Evolutionary conservation across 2,113 vertebrate genomes (phyloP).

Genomic region (Seriola rivoliana): DNA sequence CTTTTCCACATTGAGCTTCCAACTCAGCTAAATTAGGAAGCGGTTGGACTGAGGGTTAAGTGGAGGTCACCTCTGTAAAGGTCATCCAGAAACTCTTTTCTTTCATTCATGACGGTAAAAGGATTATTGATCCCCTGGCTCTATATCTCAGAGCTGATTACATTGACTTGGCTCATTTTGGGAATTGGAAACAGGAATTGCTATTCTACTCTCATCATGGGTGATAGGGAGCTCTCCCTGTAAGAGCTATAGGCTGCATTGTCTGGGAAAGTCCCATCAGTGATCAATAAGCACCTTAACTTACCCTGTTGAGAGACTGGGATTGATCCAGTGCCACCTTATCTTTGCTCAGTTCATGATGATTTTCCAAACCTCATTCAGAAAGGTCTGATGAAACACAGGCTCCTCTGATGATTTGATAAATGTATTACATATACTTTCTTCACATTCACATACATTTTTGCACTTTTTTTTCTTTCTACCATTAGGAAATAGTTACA

Average conservation of each 20-base stretch:
- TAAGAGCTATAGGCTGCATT: slow-evolving; percentile 8
- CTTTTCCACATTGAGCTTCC: background rate
- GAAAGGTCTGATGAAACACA: slow-evolving; percentile 27
- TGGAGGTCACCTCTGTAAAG: slow-evolving; percentile 50
- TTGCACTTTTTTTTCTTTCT: background rate
- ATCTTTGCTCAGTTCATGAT: slow-evolving; percentile 29
- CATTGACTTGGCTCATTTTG: slow-evolving; percentile 47
- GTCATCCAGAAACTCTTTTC: slow-evolving; percentile 32
- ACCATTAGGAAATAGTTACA: background rate
- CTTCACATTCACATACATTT: background rate
- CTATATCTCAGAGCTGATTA: slow-evolving; percentile 46
- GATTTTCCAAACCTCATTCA: slow-evolving; percentile 1
- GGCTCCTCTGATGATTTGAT: slow-evolving; percentile 14
- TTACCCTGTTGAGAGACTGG: slow-evolving; percentile 6
- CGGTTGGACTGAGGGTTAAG: slow-evolving; percentile 4
- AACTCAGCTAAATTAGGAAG: slow-evolving; percentile 36
- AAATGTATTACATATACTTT: background rate
- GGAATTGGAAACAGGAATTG: slow-evolving; percentile 47
- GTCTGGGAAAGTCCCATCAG: slow-evolving; percentile 3
- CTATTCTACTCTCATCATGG: slow-evolving; percentile 12
- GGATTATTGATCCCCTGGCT: slow-evolving; percentile 45
- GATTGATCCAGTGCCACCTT: slow-evolving; percentile 38
- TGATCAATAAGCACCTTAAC: slow-evolving; percentile 52
- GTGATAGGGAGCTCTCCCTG: slow-evolving; percentile 17
- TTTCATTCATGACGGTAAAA: slow-evolving; percentile 30